Percentiles rank a stretch among this genome's conserved stretches.
phyloP scores from a whole-genome alignment of 1,140 invertebrate genomes.

The Oreohelix idahoensis region DNA sequence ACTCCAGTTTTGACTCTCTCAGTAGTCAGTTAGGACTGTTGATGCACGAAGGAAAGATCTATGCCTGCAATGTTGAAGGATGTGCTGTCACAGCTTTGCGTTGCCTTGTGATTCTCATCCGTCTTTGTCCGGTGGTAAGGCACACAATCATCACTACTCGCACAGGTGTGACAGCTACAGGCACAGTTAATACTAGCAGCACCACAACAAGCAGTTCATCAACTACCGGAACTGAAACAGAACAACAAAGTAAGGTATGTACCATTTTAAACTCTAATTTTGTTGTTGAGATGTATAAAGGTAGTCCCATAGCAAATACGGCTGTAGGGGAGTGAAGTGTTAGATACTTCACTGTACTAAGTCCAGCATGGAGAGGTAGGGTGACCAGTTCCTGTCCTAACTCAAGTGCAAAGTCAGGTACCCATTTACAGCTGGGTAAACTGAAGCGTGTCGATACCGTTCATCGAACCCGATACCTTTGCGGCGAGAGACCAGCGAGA shows the following conservation, averaged over 20 bases:
- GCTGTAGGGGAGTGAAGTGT: too few relatives aligned
- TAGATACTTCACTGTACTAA: too few relatives aligned
- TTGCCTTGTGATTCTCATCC: not conserved
- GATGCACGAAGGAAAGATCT: slow-evolving; percentile 15
- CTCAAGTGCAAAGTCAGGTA: too few relatives aligned
- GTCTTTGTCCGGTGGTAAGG: not conserved
- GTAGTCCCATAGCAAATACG: too few relatives aligned
- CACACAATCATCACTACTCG: not conserved
- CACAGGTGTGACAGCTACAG: not conserved
- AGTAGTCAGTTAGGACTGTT: not conserved
- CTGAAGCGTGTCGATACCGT: too few relatives aligned
- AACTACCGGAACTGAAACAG: not conserved
- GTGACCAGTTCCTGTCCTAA: too few relatives aligned
- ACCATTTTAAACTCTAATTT: too few relatives aligned
- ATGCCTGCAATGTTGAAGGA: not conserved
- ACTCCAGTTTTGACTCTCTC: slow-evolving; percentile 26
- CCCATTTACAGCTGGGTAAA: too few relatives aligned
- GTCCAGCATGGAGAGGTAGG: too few relatives aligned
- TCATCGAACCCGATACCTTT: too few relatives aligned
- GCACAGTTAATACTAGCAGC: not conserved
- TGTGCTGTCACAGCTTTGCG: slow-evolving; percentile 3
- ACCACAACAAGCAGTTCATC: not conserved
- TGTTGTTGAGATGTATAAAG: too few relatives aligned
- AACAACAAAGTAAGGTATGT: slow-evolving; percentile 2
- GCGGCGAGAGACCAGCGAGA: too few relatives aligned